Conservation (phyloP, 2,797 vertebrate species). For the Molothrus ater region DNA sequence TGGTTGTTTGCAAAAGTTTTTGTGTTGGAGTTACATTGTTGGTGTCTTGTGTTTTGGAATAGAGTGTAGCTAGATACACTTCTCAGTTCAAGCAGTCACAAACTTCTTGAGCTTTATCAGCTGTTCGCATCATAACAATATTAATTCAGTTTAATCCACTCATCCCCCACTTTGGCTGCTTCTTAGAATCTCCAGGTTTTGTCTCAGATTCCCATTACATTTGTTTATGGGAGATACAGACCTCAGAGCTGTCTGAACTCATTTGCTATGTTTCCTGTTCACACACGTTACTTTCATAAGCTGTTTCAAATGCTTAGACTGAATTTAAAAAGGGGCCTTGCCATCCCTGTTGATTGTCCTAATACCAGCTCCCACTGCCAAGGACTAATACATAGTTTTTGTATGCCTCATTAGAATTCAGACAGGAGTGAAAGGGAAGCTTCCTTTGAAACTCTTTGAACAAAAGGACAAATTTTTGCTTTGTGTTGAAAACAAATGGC, state of each 20-base stretch:
- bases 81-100: neutral
- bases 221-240: neutral
- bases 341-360: neutral
- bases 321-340: neutral
- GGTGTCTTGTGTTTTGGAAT: neutral
- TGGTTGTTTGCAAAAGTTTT: neutral
- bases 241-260: neutral
- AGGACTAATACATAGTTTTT: neutral
- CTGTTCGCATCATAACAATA: slow-evolving; percentile 2
- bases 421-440: neutral
- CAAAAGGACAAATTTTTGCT: neutral
- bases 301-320: neutral
- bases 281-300: neutral
- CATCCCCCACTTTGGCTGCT: neutral
- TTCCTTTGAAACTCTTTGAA: slow-evolving; percentile 5
- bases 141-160: slow-evolving; percentile 32
- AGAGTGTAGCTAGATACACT: neutral
- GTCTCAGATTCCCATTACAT: neutral
- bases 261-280: neutral
- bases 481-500: neutral
- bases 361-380: neutral
- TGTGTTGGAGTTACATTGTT: neutral
- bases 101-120: neutral
- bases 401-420: neutral
- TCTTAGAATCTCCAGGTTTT: neutral